phyloP scores from a whole-genome alignment of 2,888 invertebrate species.

The Cheilosia vulpina region DNA sequence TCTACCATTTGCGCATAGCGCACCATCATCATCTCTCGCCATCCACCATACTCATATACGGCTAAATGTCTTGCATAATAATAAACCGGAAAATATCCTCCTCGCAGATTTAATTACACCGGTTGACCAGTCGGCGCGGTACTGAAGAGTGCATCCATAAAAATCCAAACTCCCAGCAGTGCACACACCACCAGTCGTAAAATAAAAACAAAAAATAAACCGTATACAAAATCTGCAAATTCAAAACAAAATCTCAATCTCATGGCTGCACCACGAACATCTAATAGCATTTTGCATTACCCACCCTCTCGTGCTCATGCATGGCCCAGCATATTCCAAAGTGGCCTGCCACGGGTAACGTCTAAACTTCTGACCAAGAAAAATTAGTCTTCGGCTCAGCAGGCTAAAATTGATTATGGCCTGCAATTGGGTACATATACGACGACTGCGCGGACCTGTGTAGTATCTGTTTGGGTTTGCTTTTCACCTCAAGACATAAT shows the following conservation, averaged over 20 bases:
- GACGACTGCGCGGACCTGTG: conserved; percentile 14
- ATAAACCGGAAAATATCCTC: conserved; percentile 64
- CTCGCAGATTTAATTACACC: conserved; percentile 69
- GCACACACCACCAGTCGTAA: conserved; percentile 5
- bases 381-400: conserved; percentile 69
- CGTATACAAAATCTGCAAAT: conserved; percentile 11
- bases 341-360: conserved; percentile 9
- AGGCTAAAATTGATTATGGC: conserved; percentile 69
- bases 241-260: conserved; percentile 47
- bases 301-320: conserved; percentile 37
- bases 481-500: conserved; percentile 71
- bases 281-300: conserved; percentile 52
- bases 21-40: conserved; percentile 29
- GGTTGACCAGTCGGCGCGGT: conserved; percentile 59
- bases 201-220: conserved; percentile 3
- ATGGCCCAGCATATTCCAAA: neutral
- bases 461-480: conserved; percentile 58
- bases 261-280: conserved; percentile 38
- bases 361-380: conserved; percentile 61
- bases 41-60: conserved; percentile 28
- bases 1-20: conserved; percentile 52
- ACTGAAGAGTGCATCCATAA: conserved; percentile 62
- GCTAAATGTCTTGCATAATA: conserved; percentile 62
- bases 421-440: conserved; percentile 58
- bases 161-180: conserved; percentile 29